Evolutionary conservation across 2,797 vertebrate genomes (phyloP).

Genomic region (Sebastes melanostomus): DNA sequence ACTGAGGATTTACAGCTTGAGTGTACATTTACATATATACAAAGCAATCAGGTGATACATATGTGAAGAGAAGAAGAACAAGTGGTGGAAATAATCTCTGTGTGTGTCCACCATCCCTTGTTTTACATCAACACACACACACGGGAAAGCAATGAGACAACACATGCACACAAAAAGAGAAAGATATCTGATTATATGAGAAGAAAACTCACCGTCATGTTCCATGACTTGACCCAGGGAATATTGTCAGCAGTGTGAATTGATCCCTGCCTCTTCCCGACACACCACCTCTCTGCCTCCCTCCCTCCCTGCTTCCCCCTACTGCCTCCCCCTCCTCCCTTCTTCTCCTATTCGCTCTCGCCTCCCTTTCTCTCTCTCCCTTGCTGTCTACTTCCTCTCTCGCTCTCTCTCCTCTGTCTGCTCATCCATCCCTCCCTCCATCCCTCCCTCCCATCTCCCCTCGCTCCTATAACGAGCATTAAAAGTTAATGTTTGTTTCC

Average conservation of each 20-base stretch:
- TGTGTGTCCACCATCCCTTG: neutral
- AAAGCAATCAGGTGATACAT: constrained; percentile 34
- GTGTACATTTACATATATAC: neutral
- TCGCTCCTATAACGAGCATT: constrained; percentile 67
- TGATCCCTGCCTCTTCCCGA: constrained; percentile 76
- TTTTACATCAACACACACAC: constrained; percentile 1
- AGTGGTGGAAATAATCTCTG: constrained; percentile 1
- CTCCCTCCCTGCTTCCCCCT: constrained; percentile 16
- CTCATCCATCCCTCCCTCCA: neutral
- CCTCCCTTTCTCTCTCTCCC: constrained; percentile 28
- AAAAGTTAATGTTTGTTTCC: constrained; percentile 80
- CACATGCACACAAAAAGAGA: constrained; percentile 5
- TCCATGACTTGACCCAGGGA: constrained; percentile 86
- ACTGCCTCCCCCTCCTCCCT: constrained; percentile 53
- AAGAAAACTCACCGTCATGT: constrained; percentile 86
- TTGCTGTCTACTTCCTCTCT: constrained; percentile 15
- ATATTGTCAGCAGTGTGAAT: constrained; percentile 71
- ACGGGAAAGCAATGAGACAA: constrained; percentile 8
- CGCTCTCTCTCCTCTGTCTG: constrained; percentile 32
- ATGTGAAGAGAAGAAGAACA: constrained; percentile 3
- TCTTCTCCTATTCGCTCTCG: constrained; percentile 16
- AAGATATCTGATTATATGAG: neutral
- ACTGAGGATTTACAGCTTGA: neutral
- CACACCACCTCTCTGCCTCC: constrained; percentile 64
- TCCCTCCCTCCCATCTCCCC: neutral